Conservation (phyloP, 2,797 vertebrate species). For the Columba guinea region DNA sequence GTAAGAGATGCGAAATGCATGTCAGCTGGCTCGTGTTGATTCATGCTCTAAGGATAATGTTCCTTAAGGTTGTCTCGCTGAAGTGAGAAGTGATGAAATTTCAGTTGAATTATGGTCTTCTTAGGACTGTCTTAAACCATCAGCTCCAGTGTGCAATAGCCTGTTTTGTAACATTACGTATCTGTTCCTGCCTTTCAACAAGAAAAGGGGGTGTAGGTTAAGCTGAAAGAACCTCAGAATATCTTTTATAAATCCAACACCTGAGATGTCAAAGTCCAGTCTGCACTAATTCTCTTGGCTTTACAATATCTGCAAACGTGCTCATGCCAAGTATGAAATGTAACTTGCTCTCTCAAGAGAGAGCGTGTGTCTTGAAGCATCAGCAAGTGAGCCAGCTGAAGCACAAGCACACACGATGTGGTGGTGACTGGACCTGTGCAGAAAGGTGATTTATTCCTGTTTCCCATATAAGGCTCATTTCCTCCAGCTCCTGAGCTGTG, state of each 20-base stretch:
- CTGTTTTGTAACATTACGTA: background rate
- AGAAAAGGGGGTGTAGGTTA: background rate
- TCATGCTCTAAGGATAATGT: slow-evolving; percentile 57
- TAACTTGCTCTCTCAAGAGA: background rate
- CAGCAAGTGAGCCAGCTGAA: background rate
- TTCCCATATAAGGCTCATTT: background rate
- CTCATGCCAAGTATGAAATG: background rate
- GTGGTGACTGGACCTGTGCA: background rate
- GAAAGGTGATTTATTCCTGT: background rate
- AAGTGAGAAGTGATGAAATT: slow-evolving; percentile 63
- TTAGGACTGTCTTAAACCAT: slow-evolving; percentile 48
- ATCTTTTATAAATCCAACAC: background rate
- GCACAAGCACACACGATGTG: background rate
- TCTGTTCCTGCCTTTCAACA: background rate
- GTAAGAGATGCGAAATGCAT: slow-evolving; percentile 38
- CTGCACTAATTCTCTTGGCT: background rate
- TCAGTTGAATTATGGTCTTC: slow-evolving; percentile 42
- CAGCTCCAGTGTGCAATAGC: background rate
- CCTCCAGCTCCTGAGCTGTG: background rate
- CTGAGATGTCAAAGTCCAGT: background rate
- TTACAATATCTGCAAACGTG: background rate
- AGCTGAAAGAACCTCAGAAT: background rate
- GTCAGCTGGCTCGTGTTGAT: slow-evolving; percentile 57
- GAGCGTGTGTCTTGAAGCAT: background rate
- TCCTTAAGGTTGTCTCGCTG: slow-evolving; percentile 48